These are phyloP conservation scores for Riptortus pedestris DNA, from an alignment of 1,140 invertebrate species.

Conservation along the genomic window DNA sequence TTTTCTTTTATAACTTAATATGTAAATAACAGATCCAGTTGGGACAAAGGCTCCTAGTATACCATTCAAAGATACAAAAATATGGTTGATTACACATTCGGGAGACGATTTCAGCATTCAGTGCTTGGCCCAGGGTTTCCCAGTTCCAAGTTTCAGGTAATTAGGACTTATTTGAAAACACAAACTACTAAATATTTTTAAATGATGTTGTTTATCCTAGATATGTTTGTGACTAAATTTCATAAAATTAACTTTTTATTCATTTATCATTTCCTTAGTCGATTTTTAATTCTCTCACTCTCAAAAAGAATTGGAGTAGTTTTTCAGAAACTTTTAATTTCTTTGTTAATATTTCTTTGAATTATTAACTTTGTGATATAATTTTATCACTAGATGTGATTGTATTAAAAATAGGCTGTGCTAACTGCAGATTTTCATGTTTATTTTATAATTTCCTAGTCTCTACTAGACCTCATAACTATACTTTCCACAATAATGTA, in stretches of 20 bases:
- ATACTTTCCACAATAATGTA: no score
- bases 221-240: slow-evolving; percentile 42
- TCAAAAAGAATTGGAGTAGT: no score
- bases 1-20: not conserved
- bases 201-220: not conserved
- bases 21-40: slow-evolving; percentile 48
- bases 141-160: slow-evolving; percentile 44
- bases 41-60: slow-evolving; percentile 51
- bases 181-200: not conserved
- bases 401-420: no score
- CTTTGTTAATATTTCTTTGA: no score
- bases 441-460: no score
- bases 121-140: slow-evolving; percentile 54
- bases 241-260: slow-evolving; percentile 42
- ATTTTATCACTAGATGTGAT: no score
- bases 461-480: no score
- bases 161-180: not conserved
- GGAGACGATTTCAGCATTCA: slow-evolving; percentile 40
- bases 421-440: no score
- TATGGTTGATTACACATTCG: slow-evolving; percentile 2
- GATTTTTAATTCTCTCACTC: no score
- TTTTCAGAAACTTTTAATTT: no score
- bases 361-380: no score
- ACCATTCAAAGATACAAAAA: slow-evolving; percentile 28
- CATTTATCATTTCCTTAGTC: no score